Evolutionary conservation across 2,888 invertebrate species (phyloP).

Genomic region (Netelia inedita): DNA sequence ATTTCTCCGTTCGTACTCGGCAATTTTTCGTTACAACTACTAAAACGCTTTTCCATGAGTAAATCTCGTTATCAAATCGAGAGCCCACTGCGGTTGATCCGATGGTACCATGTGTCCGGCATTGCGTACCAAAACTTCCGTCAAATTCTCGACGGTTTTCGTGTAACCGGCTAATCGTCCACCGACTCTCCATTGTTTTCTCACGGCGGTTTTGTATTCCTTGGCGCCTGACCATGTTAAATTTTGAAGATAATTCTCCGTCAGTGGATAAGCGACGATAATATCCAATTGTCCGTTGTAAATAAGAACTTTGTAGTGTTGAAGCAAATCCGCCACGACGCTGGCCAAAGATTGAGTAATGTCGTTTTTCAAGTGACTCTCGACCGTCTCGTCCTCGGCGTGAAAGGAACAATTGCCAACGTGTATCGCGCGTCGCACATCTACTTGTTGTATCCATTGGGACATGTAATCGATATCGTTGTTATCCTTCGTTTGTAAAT

Average conservation of each 20-base stretch:
- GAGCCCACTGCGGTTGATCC: slow-evolving; percentile 85
- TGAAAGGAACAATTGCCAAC: slow-evolving; percentile 93
- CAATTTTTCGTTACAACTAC: slow-evolving; percentile 22
- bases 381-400: slow-evolving; percentile 88
- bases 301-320: slow-evolving; percentile 90
- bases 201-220: slow-evolving; percentile 83
- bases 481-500: slow-evolving; percentile 87
- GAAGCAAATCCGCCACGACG: slow-evolving; percentile 89
- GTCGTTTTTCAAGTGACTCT: slow-evolving; percentile 90
- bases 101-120: slow-evolving; percentile 86
- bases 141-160: slow-evolving; percentile 82
- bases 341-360: slow-evolving; percentile 93
- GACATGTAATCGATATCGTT: slow-evolving; percentile 87
- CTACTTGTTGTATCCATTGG: slow-evolving; percentile 88
- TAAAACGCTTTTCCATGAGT: slow-evolving; percentile 80
- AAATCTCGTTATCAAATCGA: slow-evolving; percentile 84
- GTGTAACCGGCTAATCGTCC: slow-evolving; percentile 85
- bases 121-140: slow-evolving; percentile 84
- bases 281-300: slow-evolving; percentile 97
- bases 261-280: slow-evolving; percentile 95
- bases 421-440: slow-evolving; percentile 91
- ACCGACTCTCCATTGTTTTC: slow-evolving; percentile 84
- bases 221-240: slow-evolving; percentile 85
- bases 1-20: not conserved
- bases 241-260: slow-evolving; percentile 91